Conservation (phyloP, 2,113 vertebrate species). For the Hydropotes inermis region DNA sequence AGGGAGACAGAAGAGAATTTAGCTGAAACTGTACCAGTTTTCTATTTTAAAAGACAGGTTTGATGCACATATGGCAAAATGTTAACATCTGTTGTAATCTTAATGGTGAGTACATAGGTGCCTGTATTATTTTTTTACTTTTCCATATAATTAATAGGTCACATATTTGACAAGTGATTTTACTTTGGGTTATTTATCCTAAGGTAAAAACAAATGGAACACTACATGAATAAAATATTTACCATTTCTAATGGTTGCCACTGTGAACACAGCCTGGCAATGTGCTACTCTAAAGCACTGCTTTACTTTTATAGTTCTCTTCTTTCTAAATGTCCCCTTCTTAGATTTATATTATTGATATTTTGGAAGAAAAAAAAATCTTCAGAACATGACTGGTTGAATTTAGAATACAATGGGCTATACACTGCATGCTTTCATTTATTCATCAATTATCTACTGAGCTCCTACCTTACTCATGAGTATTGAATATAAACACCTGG, state of each 20-base stretch:
- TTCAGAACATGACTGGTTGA: background rate
- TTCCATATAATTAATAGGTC: background rate
- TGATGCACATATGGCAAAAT: constrained; percentile 46
- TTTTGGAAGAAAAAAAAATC: background rate
- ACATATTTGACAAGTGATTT: background rate
- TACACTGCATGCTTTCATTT: background rate
- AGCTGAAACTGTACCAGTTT: background rate
- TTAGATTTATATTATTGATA: background rate
- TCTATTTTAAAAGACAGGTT: constrained; percentile 27
- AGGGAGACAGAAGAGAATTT: background rate
- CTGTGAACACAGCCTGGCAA: background rate
- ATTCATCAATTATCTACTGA: background rate
- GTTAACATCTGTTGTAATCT: constrained; percentile 64
- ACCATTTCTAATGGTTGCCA: background rate
- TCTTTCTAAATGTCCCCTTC: background rate
- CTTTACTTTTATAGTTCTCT: background rate
- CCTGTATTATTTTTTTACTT: constrained; percentile 30
- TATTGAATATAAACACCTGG: background rate
- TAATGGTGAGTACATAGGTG: background rate
- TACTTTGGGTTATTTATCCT: background rate
- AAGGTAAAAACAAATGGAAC: background rate
- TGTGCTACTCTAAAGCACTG: background rate
- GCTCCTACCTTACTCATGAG: background rate
- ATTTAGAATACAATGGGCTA: background rate
- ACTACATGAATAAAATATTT: background rate